Evolutionary conservation across 2,797 vertebrate genomes (phyloP).

Genomic region (Borostomias antarcticus): DNA sequence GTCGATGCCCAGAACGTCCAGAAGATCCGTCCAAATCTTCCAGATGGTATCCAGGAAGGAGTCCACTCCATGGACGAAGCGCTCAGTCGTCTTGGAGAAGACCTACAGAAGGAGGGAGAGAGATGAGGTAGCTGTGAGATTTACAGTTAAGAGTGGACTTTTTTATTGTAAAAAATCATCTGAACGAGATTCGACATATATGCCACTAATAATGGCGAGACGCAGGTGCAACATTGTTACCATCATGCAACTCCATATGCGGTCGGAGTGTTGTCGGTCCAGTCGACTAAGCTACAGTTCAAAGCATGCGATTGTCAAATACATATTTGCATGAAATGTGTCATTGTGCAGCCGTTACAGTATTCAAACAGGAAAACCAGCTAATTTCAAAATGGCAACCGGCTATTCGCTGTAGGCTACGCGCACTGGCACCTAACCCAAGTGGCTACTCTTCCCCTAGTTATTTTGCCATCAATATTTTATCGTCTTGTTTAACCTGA

Average conservation of each 20-base stretch:
- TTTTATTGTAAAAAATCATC: not conserved
- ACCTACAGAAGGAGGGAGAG: conserved; percentile 73
- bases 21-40: conserved; percentile 92
- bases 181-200: not conserved
- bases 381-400: conserved; percentile 30
- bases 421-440: not conserved
- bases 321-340: not conserved
- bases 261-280: too few species aligned
- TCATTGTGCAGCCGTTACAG: not conserved
- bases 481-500: not conserved
- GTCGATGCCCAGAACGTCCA: conserved; percentile 95
- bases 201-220: too few species aligned
- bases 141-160: not conserved
- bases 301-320: not conserved
- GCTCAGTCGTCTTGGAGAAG: conserved; percentile 91
- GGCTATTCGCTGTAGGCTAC: too few species aligned
- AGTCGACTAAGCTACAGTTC: not conserved
- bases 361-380: not conserved
- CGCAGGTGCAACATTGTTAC: too few species aligned
- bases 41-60: conserved; percentile 88
- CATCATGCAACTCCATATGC: too few species aligned
- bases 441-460: not conserved
- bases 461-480: not conserved
- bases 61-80: conserved; percentile 94
- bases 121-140: not conserved